A percentile compares a stretch with the other conserved stretches of the same genome.
These are phyloP conservation scores for Dipodomys ordii DNA, from an alignment of 2,113 vertebrate genomes.

Conservation along the genomic window DNA sequence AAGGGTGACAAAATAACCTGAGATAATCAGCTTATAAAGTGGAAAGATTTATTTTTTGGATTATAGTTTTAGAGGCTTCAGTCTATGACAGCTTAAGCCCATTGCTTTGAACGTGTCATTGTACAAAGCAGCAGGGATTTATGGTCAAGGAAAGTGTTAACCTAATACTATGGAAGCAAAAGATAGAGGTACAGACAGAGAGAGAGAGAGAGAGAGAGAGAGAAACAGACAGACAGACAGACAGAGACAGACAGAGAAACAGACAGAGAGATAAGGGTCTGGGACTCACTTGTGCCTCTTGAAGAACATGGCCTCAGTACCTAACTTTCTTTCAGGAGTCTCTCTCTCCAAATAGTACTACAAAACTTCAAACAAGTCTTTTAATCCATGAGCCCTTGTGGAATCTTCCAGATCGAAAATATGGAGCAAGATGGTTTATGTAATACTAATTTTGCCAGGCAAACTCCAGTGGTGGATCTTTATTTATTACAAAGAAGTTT, in stretches of 20 bases:
- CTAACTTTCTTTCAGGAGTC: background rate
- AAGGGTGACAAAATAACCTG: background rate
- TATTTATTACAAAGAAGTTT: constrained; percentile 23
- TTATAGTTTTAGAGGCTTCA: background rate
- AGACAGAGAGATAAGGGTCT: background rate
- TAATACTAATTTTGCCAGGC: background rate
- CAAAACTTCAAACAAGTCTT: background rate
- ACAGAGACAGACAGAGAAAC: background rate
- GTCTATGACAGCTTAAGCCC: background rate
- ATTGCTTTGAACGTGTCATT: background rate
- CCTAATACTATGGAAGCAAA: background rate
- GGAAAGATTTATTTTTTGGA: background rate
- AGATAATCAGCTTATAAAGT: background rate
- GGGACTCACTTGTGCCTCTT: background rate
- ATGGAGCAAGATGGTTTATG: background rate
- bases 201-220: background rate
- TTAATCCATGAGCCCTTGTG: background rate
- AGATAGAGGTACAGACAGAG: no score
- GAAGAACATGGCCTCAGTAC: background rate
- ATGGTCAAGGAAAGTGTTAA: no score
- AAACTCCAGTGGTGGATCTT: background rate
- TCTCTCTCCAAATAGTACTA: no score
- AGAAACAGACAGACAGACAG: background rate
- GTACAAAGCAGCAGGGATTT: no score
- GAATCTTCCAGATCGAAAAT: background rate